These are phyloP conservation scores for Eira barbara DNA, from an alignment of 2,113 vertebrate genomes.

Conservation along the genomic window DNA sequence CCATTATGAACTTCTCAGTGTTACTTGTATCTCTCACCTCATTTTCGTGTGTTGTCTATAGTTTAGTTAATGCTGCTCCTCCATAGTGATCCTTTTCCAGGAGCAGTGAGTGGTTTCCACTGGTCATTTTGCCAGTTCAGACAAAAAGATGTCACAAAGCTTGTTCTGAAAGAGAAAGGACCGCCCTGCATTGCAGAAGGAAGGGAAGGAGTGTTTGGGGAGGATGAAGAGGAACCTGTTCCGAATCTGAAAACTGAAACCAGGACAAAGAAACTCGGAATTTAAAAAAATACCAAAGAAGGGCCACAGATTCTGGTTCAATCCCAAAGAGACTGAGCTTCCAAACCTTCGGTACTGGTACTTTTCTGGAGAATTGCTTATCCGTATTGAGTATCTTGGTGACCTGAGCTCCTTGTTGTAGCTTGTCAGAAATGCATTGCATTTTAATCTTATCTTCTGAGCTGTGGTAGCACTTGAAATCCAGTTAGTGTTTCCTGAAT, in stretches of 20 bases:
- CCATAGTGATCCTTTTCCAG: background rate
- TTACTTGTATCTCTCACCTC: background rate
- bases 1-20: background rate
- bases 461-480: background rate
- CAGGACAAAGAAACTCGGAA: background rate
- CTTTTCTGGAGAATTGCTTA: background rate
- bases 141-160: background rate
- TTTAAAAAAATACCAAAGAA: background rate
- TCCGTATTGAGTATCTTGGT: background rate
- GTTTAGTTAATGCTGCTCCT: background rate
- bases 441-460: slow-evolving; percentile 7
- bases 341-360: background rate
- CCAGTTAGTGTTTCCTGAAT: background rate
- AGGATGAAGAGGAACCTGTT: background rate
- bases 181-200: background rate
- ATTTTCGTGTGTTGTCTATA: background rate
- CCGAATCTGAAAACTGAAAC: background rate
- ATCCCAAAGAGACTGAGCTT: background rate
- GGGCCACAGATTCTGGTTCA: background rate
- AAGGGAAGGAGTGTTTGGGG: background rate
- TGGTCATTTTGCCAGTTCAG: background rate
- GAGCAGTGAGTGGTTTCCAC: background rate
- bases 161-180: background rate
- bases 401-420: background rate
- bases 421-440: background rate